phyloP scores from a whole-genome alignment of 2,113 vertebrate species.

The Thunnus thynnus region DNA sequence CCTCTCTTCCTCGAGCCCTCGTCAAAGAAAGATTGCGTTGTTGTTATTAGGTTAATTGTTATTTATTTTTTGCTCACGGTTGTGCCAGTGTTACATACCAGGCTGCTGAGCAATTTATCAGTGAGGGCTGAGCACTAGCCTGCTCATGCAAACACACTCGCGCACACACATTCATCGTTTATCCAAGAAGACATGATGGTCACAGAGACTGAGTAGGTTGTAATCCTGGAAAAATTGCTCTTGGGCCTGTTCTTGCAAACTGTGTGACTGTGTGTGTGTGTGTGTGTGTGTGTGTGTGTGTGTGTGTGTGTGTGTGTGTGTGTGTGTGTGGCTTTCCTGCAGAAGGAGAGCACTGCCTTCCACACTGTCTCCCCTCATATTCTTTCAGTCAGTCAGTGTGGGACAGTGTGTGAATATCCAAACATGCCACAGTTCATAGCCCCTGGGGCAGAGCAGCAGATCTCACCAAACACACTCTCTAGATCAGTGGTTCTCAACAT shows the following conservation, averaged over 20 bases:
- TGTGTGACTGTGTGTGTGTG: background rate
- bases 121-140: background rate
- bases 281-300: background rate
- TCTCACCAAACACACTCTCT: background rate
- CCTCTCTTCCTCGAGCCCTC: background rate
- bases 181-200: constrained; percentile 31
- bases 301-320: constrained; percentile 25
- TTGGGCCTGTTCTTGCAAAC: constrained; percentile 27
- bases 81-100: constrained; percentile 5
- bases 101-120: constrained; percentile 12
- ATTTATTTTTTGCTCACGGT: background rate
- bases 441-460: background rate
- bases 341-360: constrained; percentile 29
- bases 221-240: constrained; percentile 38
- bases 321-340: constrained; percentile 21
- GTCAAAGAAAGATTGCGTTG: background rate
- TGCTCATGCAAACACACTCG: constrained; percentile 2
- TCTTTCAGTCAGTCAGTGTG: constrained; percentile 33
- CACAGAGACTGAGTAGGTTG: constrained; percentile 22
- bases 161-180: constrained; percentile 16
- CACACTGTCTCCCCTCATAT: constrained; percentile 47
- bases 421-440: constrained; percentile 26
- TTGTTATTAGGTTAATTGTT: constrained; percentile 21
- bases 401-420: constrained; percentile 22
- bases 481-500: no score